Base-by-base conservation (phyloP, 2,797 vertebrate genomes). In the Enoplosus armatus region DNA sequence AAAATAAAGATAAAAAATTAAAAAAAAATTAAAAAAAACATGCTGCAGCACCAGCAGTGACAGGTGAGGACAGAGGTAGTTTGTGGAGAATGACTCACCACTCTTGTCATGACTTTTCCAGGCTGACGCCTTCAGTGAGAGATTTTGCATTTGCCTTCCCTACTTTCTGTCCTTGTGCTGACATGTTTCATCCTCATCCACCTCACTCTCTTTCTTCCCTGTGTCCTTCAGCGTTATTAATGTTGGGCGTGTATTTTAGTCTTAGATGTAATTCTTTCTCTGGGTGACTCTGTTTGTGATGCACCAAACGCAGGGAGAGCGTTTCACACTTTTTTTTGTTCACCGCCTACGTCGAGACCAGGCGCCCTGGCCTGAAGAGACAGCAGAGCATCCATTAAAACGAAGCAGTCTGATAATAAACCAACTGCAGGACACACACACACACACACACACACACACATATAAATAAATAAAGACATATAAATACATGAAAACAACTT, bases 21-120 rank as follows among this genome's bases (percentile, higher is more conserved):
- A n/a, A n/a, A n/a, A n/a, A n/a, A n/a, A n/a, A n/a, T n/a, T n/a
- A n/a, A n/a, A n/a, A n/a, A n/a, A 76, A 53, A 50, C 63, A 12
- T 6, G 39, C 54, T 5, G 77, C 77, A 68, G 65, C 67, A 51
- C 22, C 35, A 39, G 27, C 33, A 27, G 47, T 35, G 82, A 56
- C 84, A 85, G 83, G 78, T 83, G 80, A 88, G 79, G 72, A 72
- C 50, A 12, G 53, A 67, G 68, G 56, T 31, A 27, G 45, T 82
- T 75, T 60, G n/a, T 72, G 78, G 41, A 64, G 70, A 83, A 41
- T 86, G 83, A 89, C 66, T 89, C 85, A 85, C 68, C 77, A 15
- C 43, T 63, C 72, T 64, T n/a, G 63, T 56, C 54, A 53, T 53
- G 70, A 84, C 45, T 81, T 81, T 48, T 87, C 66, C 47, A 62